phyloP scores from a whole-genome alignment of 2,888 invertebrate species.

The Diplazon laetatorius region DNA sequence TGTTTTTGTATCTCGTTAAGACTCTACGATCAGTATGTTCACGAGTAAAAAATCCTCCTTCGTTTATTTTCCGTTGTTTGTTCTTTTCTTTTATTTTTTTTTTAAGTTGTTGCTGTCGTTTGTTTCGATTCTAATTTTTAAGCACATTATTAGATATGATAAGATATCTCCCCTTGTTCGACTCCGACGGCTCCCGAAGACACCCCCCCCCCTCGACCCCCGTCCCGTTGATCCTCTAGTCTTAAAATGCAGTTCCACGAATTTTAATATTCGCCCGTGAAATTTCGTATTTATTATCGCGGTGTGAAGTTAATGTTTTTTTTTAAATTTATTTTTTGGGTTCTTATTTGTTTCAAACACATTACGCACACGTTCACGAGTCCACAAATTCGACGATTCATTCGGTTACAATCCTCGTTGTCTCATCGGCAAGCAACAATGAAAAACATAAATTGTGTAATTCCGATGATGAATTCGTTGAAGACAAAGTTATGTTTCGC shows the following conservation, averaged over 20 bases:
- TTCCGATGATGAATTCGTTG: background rate
- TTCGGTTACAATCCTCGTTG: slow-evolving; percentile 27
- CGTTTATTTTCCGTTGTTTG: slow-evolving; percentile 56
- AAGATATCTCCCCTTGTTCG: slow-evolving; percentile 62
- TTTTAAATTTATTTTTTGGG: background rate
- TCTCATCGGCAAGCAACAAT: slow-evolving; percentile 24
- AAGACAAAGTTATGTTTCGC: background rate
- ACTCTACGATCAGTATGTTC: slow-evolving; percentile 65
- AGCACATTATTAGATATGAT: slow-evolving; percentile 78
- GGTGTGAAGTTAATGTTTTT: slow-evolving; percentile 22
- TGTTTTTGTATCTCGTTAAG: slow-evolving; percentile 62
- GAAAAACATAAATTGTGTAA: background rate
- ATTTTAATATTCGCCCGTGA: slow-evolving; percentile 24
- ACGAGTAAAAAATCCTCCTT: slow-evolving; percentile 69
- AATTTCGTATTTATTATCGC: slow-evolving; percentile 28
- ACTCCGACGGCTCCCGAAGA: slow-evolving; percentile 23
- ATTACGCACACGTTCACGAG: no score
- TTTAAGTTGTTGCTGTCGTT: slow-evolving; percentile 53
- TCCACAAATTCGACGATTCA: slow-evolving; percentile 7
- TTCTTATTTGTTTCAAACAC: no score
- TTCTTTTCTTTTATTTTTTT: slow-evolving; percentile 52
- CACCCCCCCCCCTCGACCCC: background rate
- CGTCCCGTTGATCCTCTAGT: slow-evolving; percentile 50
- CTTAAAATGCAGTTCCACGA: slow-evolving; percentile 37
- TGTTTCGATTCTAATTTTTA: slow-evolving; percentile 72